Evolutionary conservation across 2,888 invertebrate genomes (phyloP), one percentile per base, ranked within the genome.

Genomic region (Carpatolechia fugitivella): DNA sequence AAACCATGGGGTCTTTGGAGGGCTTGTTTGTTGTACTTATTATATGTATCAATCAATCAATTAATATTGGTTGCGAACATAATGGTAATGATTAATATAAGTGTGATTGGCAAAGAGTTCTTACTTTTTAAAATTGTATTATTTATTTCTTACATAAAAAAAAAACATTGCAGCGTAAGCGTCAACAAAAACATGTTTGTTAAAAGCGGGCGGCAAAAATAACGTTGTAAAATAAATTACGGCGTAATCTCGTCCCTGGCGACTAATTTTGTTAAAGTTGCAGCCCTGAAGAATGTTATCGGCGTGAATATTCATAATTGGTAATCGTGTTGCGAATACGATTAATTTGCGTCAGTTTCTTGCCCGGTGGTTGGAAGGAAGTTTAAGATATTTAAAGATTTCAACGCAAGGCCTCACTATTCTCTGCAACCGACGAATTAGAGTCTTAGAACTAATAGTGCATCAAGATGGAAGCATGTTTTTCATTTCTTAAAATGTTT

Each of bases 301-400:
- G 68, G 63, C 68, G 69, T 78, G 74, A 78, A 79, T 79, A 79
- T 78, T 77, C 76, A 77, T 61, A 66, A 61, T 64, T 62, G 67
- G 73, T 76, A 76, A 76, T 74, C 69, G 69, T 66, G 68, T 67
- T 65, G 61, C 65, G 66, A 72, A 78, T 74, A 72, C 68, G 72
- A 76, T 78, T 76, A 77, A 73, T 73, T 72, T 66, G 63, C 69
- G 73, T 70, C 72, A 71, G 68, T 18, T 18, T 40, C 10, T 16
- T 10, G 8, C 40, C 1, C 36, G 36, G 20, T 5, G 8, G 13
- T 20, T 44, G 18, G 18, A 44, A 10, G 11, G 18, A 7, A 6
- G 3, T n/a, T 46, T 24, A 24, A 24, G 24, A 24, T 24, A 24
- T 24, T 24, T 24, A 24, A 4, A 6, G 24, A 24, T 6, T 24